A percentile compares a stretch with the other conserved stretches of the same genome.
These are phyloP conservation scores for Hydrochoerus hydrochaeris DNA, from an alignment of 2,113 vertebrate genomes.

Conservation along the genomic window DNA sequence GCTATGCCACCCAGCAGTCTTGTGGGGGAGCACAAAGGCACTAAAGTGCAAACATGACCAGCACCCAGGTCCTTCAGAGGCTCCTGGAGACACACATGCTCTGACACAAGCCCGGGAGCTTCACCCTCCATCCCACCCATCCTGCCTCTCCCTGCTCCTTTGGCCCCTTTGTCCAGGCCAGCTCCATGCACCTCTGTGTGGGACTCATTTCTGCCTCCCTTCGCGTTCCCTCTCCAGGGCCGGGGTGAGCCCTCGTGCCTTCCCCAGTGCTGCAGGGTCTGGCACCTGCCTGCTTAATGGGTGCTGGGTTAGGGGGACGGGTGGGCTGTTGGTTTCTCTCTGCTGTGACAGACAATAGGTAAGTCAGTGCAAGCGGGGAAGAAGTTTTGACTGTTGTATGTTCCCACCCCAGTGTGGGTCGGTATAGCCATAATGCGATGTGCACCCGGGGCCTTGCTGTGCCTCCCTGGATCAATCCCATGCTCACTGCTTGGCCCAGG, in stretches of 20 bases:
- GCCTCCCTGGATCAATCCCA: background rate
- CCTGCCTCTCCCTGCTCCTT: accelerated
- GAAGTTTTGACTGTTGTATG: background rate
- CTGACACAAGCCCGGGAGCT: accelerated
- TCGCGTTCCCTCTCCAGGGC: background rate
- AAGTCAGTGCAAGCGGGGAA: background rate
- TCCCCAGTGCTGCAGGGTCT: accelerated
- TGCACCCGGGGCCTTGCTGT: background rate
- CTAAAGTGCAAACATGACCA: accelerated
- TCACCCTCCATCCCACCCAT: accelerated
- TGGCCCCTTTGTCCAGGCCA: background rate
- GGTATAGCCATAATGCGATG: accelerated
- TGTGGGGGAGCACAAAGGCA: background rate
- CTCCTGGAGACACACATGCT: background rate
- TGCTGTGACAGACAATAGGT: background rate
- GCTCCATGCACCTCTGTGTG: background rate
- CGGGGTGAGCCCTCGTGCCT: background rate
- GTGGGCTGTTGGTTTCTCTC: background rate
- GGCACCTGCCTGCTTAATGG: background rate
- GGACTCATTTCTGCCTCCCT: too few relatives aligned
- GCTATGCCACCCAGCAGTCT: background rate
- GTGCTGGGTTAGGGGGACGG: background rate
- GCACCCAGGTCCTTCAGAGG: too few relatives aligned
- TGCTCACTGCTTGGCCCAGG: background rate
- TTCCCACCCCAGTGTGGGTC: background rate